phyloP scores from a whole-genome alignment of 2,888 invertebrate species.

The Thalpophila matura region DNA sequence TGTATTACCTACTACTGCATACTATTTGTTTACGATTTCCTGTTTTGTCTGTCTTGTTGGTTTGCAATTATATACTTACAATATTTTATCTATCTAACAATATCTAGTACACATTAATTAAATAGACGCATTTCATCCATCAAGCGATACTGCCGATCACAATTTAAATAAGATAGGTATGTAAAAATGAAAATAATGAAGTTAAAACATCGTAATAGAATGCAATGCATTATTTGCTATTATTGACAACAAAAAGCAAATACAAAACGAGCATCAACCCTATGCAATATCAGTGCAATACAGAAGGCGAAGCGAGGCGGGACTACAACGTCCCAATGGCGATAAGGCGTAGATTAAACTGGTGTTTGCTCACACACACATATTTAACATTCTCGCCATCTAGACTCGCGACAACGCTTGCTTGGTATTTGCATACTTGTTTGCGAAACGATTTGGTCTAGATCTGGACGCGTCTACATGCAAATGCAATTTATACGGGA shows the following conservation, averaged over 20 bases:
- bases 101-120: too few relatives aligned
- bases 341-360: slow-evolving; percentile 89
- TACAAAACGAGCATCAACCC: slow-evolving; percentile 52
- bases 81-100: too few relatives aligned
- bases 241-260: slow-evolving; percentile 38
- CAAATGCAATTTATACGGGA: slow-evolving; percentile 75
- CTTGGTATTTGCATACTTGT: slow-evolving; percentile 87
- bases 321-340: slow-evolving; percentile 67
- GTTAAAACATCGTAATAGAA: neutral
- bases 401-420: slow-evolving; percentile 80
- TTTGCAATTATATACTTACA: too few relatives aligned
- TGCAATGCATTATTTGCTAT: slow-evolving; percentile 13
- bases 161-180: too few relatives aligned
- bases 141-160: too few relatives aligned
- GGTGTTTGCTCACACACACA: slow-evolving; percentile 86
- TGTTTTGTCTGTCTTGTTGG: too few relatives aligned
- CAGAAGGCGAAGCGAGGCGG: slow-evolving; percentile 51
- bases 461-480: slow-evolving; percentile 79
- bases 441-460: slow-evolving; percentile 85
- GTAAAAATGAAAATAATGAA: neutral
- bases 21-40: too few relatives aligned
- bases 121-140: too few relatives aligned
- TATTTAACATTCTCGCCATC: slow-evolving; percentile 85
- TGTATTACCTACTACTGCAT: too few relatives aligned
- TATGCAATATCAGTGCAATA: slow-evolving; percentile 53